Evolutionary conservation across 2,888 invertebrate species (phyloP), one percentile per base, ranked within the genome.

Genomic region (Rosalia funebris): DNA sequence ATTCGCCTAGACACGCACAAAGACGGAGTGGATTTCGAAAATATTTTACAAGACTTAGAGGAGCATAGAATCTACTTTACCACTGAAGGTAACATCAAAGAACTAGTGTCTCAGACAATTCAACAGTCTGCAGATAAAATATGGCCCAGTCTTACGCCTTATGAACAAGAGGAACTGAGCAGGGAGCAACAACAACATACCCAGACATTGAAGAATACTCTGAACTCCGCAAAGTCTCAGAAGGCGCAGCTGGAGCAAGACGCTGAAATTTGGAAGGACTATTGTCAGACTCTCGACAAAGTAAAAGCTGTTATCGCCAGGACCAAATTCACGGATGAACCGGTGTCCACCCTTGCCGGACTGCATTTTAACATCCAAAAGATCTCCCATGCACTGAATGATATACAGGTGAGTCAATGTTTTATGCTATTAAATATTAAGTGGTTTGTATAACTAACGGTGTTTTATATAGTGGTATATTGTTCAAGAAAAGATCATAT

Each of bases 1-100:
- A 87, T 89, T 46, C 87, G 91, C 39, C 80, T 96, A 15, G 88
- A 89, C 63, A 88, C 90, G 75, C 89, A 90, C 64, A 91, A 91
- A 74, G 91, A 92, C 65, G 95, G 95, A 10, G 90, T 96, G 3
- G 93, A 96, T 78, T 95, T 94, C 75, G 92, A 92, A 71, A 93
- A 93, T 69, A 89, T 96, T 5, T 84, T 90, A 45, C 84, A 88
- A 4, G 93, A 95, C 75, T 83, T 96, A 16, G 92, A 94, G 75
- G 93, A 95, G 72, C 95, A 95, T 76, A 94, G 93, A 81, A 86
- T 89, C 34, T 94, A 92, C 86, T 94, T 94, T 79, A 88, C 89
- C 63, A 90, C 90, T 37, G 93, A 94, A 74, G 84, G 88, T 0
- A 86, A 88, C 15, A 91, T 93, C 77, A 89, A 91, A 60, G 92